These are phyloP conservation scores for Riparia riparia DNA, from an alignment of 2,113 vertebrate genomes.

Conservation along the genomic window DNA sequence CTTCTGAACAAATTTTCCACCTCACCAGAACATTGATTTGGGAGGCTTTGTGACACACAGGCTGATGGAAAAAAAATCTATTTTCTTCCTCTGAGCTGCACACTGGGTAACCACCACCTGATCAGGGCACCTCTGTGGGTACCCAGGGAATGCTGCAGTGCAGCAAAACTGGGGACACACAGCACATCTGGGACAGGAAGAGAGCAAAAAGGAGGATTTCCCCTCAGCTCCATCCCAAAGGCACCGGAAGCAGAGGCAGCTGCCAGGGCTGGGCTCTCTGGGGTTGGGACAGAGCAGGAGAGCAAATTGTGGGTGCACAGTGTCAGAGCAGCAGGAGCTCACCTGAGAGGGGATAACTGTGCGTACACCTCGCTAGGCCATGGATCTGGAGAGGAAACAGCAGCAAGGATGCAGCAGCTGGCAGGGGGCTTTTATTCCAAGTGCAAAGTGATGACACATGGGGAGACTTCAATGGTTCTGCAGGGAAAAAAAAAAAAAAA, in stretches of 20 bases:
- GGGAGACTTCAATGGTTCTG: not conserved
- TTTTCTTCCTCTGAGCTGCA: not conserved
- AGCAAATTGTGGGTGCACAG: not conserved
- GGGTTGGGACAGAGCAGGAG: not conserved
- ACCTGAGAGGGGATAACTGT: rapidly evolving
- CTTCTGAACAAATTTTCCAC: not conserved
- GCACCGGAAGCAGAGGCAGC: not conserved
- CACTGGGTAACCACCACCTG: not conserved
- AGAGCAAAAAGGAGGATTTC: not conserved
- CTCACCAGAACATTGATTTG: not conserved
- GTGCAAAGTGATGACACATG: not conserved
- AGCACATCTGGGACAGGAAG: not conserved
- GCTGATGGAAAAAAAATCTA: not conserved
- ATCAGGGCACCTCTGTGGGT: not conserved
- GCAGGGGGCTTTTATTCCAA: not conserved
- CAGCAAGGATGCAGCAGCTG: not conserved
- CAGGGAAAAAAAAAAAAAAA: not conserved
- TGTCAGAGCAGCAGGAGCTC: not conserved
- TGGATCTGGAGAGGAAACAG: not conserved
- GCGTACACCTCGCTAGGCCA: not conserved
- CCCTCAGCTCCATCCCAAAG: not conserved
- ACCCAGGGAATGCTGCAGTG: not conserved
- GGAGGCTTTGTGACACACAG: not conserved
- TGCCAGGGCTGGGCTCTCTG: not conserved
- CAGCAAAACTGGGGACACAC: not conserved